A percentile compares a stretch with the other conserved stretches of the same genome.
These are phyloP conservation scores for Leptopterna dolabrata DNA, from an alignment of 2,888 invertebrate genomes.

Conservation along the genomic window DNA sequence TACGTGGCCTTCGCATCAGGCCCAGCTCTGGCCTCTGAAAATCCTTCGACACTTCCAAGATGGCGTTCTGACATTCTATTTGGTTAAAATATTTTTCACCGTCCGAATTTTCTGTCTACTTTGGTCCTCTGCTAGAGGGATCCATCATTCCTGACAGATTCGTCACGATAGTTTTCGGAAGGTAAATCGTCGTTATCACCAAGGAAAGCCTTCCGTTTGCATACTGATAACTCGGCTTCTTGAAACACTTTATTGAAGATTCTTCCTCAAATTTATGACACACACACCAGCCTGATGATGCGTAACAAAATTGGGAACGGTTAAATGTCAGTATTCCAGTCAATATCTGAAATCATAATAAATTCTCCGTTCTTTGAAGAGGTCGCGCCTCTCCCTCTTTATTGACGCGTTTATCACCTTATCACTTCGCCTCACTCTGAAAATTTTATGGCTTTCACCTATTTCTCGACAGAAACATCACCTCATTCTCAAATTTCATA, in stretches of 20 bases:
- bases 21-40: slow-evolving; percentile 51
- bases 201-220: background rate
- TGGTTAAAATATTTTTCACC: slow-evolving; percentile 37
- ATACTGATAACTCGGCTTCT: background rate
- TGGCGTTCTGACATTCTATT: slow-evolving; percentile 58
- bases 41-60: slow-evolving; percentile 59
- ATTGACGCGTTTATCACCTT: slow-evolving; percentile 3
- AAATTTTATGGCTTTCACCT: background rate
- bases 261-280: too few relatives aligned
- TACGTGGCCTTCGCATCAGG: slow-evolving; percentile 46
- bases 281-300: too few relatives aligned
- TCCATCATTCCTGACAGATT: background rate
- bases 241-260: too few relatives aligned
- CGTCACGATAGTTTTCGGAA: background rate
- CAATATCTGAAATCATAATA: background rate
- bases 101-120: background rate
- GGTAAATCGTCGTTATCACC: background rate
- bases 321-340: background rate
- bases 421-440: background rate
- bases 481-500: too few relatives aligned
- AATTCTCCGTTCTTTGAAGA: background rate
- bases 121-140: background rate
- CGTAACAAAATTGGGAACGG: too few relatives aligned
- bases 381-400: background rate
- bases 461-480: background rate